Evolutionary conservation across 2,797 vertebrate species (phyloP).

Genomic region (Micropoecilia bifurca): DNA sequence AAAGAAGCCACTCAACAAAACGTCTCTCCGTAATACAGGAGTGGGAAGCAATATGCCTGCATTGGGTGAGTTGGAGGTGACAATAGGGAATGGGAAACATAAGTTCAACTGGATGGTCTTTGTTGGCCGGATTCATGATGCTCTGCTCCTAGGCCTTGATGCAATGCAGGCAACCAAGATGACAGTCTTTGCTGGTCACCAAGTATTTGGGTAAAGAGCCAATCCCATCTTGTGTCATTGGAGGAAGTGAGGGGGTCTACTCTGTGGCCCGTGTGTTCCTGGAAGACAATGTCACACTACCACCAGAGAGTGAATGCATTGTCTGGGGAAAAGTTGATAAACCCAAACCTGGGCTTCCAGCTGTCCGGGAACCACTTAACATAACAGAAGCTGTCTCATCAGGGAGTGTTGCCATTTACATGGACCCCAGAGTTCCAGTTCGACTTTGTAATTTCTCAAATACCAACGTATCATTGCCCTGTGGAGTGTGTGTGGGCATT

Average conservation of each 20-base stretch:
- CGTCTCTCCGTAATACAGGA: background rate
- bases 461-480: too few species aligned
- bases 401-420: too few species aligned
- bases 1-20: background rate
- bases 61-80: background rate
- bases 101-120: constrained; percentile 9
- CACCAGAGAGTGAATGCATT: background rate
- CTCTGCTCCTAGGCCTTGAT: background rate
- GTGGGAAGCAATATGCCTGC: constrained; percentile 5
- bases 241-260: background rate
- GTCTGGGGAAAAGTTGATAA: too few species aligned
- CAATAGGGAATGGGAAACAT: background rate
- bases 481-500: too few species aligned
- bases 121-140: background rate
- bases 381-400: too few species aligned
- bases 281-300: constrained; percentile 1
- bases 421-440: too few species aligned
- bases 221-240: background rate
- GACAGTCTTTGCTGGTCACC: constrained; percentile 4
- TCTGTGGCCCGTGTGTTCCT: constrained; percentile 14
- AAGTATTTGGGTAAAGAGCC: constrained; percentile 3
- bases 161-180: constrained; percentile 7
- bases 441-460: too few species aligned
- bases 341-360: too few species aligned
- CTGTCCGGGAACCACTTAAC: too few species aligned